Conservation (phyloP, 2,797 vertebrate genomes). For the Gambelia wislizenii region DNA sequence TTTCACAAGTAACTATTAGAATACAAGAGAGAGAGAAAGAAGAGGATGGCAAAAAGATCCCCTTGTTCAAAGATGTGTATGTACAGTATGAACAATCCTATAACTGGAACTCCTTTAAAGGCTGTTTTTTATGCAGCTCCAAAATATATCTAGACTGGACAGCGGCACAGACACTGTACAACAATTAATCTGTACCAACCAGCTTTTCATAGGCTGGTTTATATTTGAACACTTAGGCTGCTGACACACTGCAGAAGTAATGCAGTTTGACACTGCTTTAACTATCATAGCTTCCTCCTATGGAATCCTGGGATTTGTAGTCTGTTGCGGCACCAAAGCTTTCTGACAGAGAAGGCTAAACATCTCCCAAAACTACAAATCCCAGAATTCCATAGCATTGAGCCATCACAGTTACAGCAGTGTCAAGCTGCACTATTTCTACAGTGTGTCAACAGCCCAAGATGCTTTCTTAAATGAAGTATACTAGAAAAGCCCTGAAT, state of each 20-base stretch:
- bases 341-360: too few relatives aligned
- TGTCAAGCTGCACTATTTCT: too few relatives aligned
- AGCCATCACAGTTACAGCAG: too few relatives aligned
- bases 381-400: too few relatives aligned
- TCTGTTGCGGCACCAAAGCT: too few relatives aligned
- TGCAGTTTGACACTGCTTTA: too few relatives aligned
- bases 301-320: too few relatives aligned
- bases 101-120: not conserved
- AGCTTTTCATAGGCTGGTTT: constrained; percentile 64
- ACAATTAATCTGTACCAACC: constrained; percentile 65
- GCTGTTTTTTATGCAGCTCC: constrained; percentile 42
- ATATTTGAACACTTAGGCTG: too few relatives aligned
- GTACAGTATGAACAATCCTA: not conserved
- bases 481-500: constrained; percentile 26
- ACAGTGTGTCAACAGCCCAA: too few relatives aligned
- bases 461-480: constrained; percentile 37
- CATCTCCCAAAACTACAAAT: too few relatives aligned
- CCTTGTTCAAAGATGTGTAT: constrained; percentile 3
- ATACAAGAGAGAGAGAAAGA: constrained; percentile 28
- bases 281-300: too few relatives aligned
- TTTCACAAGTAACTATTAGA: not conserved
- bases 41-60: constrained; percentile 27
- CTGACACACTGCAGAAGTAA: too few relatives aligned
- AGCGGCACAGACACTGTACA: constrained; percentile 55
- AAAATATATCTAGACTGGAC: constrained; percentile 34